These are phyloP conservation scores for Drosophila fulvimacula DNA, from an alignment of 2,888 invertebrate species.

Conservation along the genomic window DNA sequence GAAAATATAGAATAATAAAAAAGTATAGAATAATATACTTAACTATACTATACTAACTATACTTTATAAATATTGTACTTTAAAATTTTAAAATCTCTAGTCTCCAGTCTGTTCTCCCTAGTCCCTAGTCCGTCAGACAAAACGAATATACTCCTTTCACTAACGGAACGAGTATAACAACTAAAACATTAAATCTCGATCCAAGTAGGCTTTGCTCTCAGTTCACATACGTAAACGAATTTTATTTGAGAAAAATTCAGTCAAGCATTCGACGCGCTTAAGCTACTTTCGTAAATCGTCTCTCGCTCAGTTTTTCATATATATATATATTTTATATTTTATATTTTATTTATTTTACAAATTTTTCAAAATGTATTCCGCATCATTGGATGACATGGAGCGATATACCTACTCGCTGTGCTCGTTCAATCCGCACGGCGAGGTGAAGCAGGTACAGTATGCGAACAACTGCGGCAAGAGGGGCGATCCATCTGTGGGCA, in stretches of 20 bases:
- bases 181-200: neutral
- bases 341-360: neutral
- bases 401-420: neutral
- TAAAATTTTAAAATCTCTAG: no score
- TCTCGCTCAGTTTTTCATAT: no score
- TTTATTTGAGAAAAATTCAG: neutral
- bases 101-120: no score
- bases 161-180: no score
- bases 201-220: neutral
- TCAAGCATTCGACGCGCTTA: neutral
- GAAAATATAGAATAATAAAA: no score
- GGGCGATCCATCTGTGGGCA: neutral
- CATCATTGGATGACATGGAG: fast-evolving
- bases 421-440: neutral
- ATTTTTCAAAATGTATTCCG: neutral
- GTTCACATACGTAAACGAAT: neutral
- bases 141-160: no score
- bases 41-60: no score
- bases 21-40: no score
- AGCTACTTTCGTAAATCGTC: neutral
- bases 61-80: no score
- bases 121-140: no score
- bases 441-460: constrained; percentile 3
- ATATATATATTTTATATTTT: neutral
- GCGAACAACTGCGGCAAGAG: neutral